Evolutionary conservation across 2,113 vertebrate genomes (phyloP).

Genomic region (Cyprinodon tularosa): DNA sequence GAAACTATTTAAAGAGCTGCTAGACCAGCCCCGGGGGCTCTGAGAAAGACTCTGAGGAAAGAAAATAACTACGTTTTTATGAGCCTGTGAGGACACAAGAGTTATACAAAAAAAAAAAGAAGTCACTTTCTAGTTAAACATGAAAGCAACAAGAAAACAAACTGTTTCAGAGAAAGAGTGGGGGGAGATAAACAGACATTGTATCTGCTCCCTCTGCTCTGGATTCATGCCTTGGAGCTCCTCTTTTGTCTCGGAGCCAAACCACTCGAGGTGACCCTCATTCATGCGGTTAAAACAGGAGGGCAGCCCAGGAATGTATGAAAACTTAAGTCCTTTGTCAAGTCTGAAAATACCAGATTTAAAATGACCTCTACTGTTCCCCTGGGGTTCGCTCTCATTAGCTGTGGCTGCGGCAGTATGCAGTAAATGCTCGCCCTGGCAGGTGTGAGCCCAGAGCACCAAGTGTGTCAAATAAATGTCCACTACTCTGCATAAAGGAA

Average conservation of each 20-base stretch:
- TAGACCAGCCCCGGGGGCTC: conserved; percentile 57
- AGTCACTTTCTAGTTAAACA: conserved; percentile 51
- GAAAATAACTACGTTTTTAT: conserved; percentile 59
- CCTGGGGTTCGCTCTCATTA: conserved; percentile 80
- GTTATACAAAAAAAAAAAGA: conserved; percentile 32
- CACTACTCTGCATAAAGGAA: conserved; percentile 37
- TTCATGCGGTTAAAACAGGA: conserved; percentile 77
- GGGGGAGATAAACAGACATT: conserved; percentile 68
- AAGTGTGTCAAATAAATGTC: conserved; percentile 56
- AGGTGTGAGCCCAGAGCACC: conserved; percentile 62
- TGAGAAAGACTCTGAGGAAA: conserved; percentile 41
- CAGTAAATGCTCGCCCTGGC: conserved; percentile 55
- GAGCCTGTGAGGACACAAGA: conserved; percentile 36
- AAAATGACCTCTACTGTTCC: conserved; percentile 80
- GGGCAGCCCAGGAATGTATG: conserved; percentile 75
- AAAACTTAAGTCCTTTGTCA: conserved; percentile 77
- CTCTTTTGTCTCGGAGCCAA: conserved; percentile 77
- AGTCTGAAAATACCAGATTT: conserved; percentile 79
- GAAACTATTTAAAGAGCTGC: conserved; percentile 61
- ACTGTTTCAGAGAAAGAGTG: conserved; percentile 28
- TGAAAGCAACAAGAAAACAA: conserved; percentile 43
- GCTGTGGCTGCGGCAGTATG: conserved; percentile 52
- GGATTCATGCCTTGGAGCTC: conserved; percentile 73
- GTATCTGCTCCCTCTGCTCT: conserved; percentile 56
- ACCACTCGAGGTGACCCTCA: conserved; percentile 80